A percentile compares a stretch with the other conserved stretches of the same genome.
These are phyloP conservation scores for Bilobella aurantiaca DNA, from an alignment of 1,140 invertebrate species.

Conservation along the genomic window DNA sequence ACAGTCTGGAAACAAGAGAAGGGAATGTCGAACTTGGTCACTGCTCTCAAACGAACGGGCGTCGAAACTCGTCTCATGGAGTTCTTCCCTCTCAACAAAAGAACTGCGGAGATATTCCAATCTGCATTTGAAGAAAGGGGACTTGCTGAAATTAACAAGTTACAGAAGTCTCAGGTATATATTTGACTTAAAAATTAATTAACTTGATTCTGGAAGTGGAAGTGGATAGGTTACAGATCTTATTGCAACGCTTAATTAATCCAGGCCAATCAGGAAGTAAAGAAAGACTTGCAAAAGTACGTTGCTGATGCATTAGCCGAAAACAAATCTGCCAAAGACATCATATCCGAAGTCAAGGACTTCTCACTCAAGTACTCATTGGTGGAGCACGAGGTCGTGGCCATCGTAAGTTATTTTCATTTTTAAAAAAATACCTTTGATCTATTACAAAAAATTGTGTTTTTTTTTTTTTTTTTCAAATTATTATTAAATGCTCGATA, in stretches of 20 bases:
- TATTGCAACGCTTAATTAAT: conserved; percentile 13
- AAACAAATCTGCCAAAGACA: conserved; percentile 66
- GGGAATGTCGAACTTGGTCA: conserved; percentile 71
- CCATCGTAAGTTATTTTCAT: conserved; percentile 46
- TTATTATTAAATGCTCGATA: no score
- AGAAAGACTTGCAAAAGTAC: conserved; percentile 62
- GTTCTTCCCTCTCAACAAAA: conserved; percentile 84
- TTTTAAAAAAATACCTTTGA: no score
- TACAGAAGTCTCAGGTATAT: conserved; percentile 68
- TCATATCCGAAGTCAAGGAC: conserved; percentile 71
- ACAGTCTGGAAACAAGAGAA: conserved; percentile 82
- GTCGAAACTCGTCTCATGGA: conserved; percentile 84
- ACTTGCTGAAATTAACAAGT: conserved; percentile 72
- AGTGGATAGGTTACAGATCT: background rate
- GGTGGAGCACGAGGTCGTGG: conserved; percentile 77
- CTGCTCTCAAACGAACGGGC: conserved; percentile 74
- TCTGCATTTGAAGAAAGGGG: conserved; percentile 73
- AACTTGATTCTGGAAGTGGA: no score
- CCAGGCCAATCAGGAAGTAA: conserved; percentile 67
- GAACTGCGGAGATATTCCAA: conserved; percentile 77
- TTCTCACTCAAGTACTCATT: conserved; percentile 68
- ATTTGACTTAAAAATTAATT: background rate
- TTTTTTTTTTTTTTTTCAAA: no score
- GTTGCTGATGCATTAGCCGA: conserved; percentile 72
- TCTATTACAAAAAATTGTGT: no score